Evolutionary conservation across 2,888 invertebrate species (phyloP).

Genomic region (Iselma pallidipennis): DNA sequence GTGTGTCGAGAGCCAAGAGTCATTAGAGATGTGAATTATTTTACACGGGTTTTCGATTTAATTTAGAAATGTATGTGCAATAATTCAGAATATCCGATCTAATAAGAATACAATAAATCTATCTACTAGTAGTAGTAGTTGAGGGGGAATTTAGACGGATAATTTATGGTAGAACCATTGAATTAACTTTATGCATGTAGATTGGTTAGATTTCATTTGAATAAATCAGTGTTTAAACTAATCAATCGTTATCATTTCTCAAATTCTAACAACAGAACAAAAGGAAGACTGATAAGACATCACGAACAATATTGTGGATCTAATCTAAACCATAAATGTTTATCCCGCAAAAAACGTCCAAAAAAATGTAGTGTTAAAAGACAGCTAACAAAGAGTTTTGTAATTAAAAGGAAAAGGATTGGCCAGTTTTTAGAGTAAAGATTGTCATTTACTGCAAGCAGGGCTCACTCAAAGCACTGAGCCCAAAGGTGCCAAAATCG

Average conservation of each 20-base stretch:
- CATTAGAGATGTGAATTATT: slow-evolving; percentile 37
- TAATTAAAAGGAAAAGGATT: too few relatives aligned
- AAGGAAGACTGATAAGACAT: too few relatives aligned
- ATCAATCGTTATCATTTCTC: neutral
- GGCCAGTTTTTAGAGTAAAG: too few relatives aligned
- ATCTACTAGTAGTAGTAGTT: slow-evolving; percentile 10
- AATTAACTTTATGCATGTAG: neutral
- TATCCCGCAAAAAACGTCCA: too few relatives aligned
- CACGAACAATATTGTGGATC: too few relatives aligned
- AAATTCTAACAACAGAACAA: too few relatives aligned
- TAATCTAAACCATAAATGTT: too few relatives aligned
- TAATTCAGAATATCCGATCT: slow-evolving; percentile 36
- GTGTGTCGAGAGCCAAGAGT: neutral
- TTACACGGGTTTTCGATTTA: slow-evolving; percentile 35
- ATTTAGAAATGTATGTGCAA: slow-evolving; percentile 29
- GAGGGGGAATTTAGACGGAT: slow-evolving; percentile 14
- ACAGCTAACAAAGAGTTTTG: too few relatives aligned
- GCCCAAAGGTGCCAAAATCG: too few relatives aligned
- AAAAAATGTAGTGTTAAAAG: too few relatives aligned
- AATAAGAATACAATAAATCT: slow-evolving; percentile 38
- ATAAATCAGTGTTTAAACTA: neutral
- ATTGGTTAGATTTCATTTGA: neutral
- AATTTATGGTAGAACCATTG: slow-evolving; percentile 11
- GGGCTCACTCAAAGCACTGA: too few relatives aligned
- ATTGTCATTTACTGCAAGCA: too few relatives aligned